A percentile compares a stretch with the other conserved stretches of the same genome.
Conservation (phyloP, 2,797 vertebrate species). For the Esox lucius region DNA sequence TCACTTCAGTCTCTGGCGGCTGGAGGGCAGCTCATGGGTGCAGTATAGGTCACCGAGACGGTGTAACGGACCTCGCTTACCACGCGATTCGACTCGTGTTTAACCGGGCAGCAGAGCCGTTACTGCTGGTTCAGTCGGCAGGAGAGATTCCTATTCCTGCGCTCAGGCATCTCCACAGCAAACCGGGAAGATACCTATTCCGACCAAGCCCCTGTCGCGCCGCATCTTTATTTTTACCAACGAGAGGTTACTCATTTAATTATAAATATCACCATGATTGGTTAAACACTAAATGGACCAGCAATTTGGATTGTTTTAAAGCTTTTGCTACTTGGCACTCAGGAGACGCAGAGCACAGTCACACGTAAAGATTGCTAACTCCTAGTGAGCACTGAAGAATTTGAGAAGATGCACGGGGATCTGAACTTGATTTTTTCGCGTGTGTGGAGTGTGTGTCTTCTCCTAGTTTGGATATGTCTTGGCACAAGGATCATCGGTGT, state of each 20-base stretch:
- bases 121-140: constrained; percentile 64
- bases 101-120: constrained; percentile 27
- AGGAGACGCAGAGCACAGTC: constrained; percentile 4
- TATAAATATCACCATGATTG: constrained; percentile 54
- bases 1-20: constrained; percentile 55
- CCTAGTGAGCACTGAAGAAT: constrained; percentile 40
- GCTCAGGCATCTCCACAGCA: constrained; percentile 54
- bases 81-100: constrained; percentile 67
- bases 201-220: constrained; percentile 30
- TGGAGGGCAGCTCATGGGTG: constrained; percentile 62
- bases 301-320: constrained; percentile 50
- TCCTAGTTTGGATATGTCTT: constrained; percentile 82
- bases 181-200: constrained; percentile 63
- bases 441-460: constrained; percentile 66
- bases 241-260: constrained; percentile 16
- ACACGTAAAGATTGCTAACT: constrained; percentile 44
- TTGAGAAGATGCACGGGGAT: constrained; percentile 77
- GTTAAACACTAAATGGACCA: constrained; percentile 49
- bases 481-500: constrained; percentile 73
- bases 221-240: constrained; percentile 14
- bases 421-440: constrained; percentile 60
- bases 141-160: constrained; percentile 58
- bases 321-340: constrained; percentile 32
- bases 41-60: constrained; percentile 71
- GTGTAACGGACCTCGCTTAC: constrained; percentile 67